phyloP scores from a whole-genome alignment of 1,140 invertebrate genomes.

The Aphaenogaster rudis region DNA sequence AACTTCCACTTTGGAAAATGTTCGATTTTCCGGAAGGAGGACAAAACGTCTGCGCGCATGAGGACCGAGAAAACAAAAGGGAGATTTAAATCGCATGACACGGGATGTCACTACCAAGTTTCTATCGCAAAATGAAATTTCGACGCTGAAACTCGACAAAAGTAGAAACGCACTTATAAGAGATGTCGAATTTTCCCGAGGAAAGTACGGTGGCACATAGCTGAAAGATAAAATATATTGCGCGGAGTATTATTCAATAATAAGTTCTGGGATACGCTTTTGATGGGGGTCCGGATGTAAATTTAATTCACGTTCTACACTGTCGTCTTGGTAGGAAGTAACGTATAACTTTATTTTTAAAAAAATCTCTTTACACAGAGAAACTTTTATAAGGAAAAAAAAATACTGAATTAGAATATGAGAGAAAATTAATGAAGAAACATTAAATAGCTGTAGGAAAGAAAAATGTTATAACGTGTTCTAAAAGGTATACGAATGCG shows the following conservation, averaged over 20 bases:
- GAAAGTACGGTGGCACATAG: background rate
- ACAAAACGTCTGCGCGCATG: constrained; percentile 17
- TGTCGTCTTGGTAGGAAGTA: background rate
- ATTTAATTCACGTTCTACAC: constrained; percentile 14
- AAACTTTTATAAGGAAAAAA: background rate
- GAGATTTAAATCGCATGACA: constrained; percentile 65
- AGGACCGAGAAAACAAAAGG: constrained; percentile 19
- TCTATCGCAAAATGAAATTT: constrained; percentile 71
- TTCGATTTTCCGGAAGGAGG: constrained; percentile 49
- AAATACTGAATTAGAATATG: background rate
- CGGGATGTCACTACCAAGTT: constrained; percentile 56
- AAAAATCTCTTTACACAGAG: background rate
- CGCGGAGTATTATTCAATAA: background rate
- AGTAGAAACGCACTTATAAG: constrained; percentile 28
- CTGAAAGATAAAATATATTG: background rate
- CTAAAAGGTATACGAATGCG: background rate
- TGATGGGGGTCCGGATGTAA: background rate
- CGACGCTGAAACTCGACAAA: constrained; percentile 35
- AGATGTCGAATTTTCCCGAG: constrained; percentile 39
- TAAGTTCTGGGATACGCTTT: background rate
- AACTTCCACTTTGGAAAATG: constrained; percentile 40
- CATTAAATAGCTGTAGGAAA: background rate
- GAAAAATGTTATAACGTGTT: background rate
- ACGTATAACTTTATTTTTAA: background rate
- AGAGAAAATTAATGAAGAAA: background rate